Conservation (phyloP, 2,797 vertebrate species). For the Brachyalestes nurse region DNA sequence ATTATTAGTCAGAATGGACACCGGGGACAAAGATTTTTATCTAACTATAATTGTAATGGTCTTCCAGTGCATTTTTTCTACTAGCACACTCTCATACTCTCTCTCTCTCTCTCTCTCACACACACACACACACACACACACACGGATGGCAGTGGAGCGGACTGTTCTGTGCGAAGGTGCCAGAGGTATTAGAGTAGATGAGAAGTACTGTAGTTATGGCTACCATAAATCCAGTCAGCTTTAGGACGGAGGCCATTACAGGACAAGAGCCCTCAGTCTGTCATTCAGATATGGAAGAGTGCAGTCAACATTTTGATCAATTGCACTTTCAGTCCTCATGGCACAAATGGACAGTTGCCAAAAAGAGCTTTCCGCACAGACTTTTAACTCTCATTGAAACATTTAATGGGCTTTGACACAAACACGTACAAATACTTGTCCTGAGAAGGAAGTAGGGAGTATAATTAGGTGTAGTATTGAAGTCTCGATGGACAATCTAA, state of each 20-base stretch:
- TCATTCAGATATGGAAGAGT: slow-evolving; percentile 43
- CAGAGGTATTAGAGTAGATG: slow-evolving; percentile 58
- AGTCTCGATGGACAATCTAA: not conserved
- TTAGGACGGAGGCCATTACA: slow-evolving; percentile 56
- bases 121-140: slow-evolving; percentile 20
- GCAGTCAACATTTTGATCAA: slow-evolving; percentile 53
- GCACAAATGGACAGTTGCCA: slow-evolving; percentile 51
- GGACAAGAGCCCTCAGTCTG: slow-evolving; percentile 49
- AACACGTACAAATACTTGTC: slow-evolving; percentile 3
- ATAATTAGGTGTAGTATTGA: not conserved
- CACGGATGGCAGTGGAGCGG: slow-evolving; percentile 64
- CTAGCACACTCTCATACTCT: not conserved
- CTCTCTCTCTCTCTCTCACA: no score
- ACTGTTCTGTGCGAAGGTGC: slow-evolving; percentile 66
- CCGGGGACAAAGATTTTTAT: slow-evolving; percentile 70
- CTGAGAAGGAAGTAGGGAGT: slow-evolving; percentile 13
- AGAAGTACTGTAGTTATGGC: slow-evolving; percentile 64
- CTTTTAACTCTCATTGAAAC: slow-evolving; percentile 25
- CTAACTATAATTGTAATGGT: slow-evolving; percentile 71
- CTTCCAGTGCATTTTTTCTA: slow-evolving; percentile 61
- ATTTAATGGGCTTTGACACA: slow-evolving; percentile 25
- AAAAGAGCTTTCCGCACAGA: slow-evolving; percentile 42
- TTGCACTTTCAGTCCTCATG: slow-evolving; percentile 48
- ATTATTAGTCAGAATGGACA: slow-evolving; percentile 67
- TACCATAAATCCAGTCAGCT: slow-evolving; percentile 68